These are phyloP conservation scores for Megalops atlanticus DNA, from an alignment of 2,113 vertebrate species.

Conservation along the genomic window DNA sequence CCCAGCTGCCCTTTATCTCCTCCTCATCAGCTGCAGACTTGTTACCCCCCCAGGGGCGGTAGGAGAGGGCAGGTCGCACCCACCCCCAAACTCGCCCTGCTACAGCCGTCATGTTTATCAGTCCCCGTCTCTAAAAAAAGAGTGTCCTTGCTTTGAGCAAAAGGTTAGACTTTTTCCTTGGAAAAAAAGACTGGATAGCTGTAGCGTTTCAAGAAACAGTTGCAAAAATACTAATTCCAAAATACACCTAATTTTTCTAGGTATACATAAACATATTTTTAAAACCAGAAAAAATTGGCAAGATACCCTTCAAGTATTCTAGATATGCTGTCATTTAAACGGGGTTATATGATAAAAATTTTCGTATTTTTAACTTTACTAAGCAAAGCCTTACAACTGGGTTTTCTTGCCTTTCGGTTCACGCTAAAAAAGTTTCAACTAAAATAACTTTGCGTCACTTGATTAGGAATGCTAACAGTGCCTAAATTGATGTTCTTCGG, in stretches of 20 bases:
- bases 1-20: constrained; percentile 24
- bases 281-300: background rate
- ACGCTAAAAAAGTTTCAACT: too few relatives aligned
- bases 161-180: background rate
- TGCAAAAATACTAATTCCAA: background rate
- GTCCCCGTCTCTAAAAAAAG: background rate
- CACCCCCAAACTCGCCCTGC: constrained; percentile 65
- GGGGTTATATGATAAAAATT: background rate
- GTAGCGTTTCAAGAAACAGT: background rate
- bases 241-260: background rate
- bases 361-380: background rate
- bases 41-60: constrained; percentile 53
- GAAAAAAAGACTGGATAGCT: background rate
- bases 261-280: background rate
- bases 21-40: constrained; percentile 8
- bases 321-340: background rate
- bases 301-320: background rate
- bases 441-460: too few relatives aligned
- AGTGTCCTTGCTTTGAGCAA: background rate
- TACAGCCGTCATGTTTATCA: constrained; percentile 57
- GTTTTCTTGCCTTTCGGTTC: background rate
- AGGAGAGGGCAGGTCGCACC: constrained; percentile 52
- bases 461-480: background rate
- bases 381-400: background rate
- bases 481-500: background rate